Base-by-base conservation (phyloP, 2,113 vertebrate genomes). In the Hydrochoerus hydrochaeris region DNA sequence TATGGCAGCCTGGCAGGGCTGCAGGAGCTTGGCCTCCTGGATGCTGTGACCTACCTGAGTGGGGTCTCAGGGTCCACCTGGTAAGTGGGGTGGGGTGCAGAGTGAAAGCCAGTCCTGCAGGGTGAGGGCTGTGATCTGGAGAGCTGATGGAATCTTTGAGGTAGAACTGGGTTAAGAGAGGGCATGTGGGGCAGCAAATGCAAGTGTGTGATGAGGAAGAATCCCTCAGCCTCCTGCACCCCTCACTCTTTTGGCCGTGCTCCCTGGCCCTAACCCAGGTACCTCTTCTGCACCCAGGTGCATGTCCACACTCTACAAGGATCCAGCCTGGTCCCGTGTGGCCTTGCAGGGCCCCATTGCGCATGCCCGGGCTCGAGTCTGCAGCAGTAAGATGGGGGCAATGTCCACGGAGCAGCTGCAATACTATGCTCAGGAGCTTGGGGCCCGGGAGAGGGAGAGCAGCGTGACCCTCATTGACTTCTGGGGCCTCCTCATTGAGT, bases 51-150 rank as follows among this genome's bases (percentile, higher is more conserved):
- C 0, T 99, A 99, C 93, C 96, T 99, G 35, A 98, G 98, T 6
- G 99, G 98, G 4, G 98, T 99, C 88, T 99, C 99, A 77, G 99
- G 99, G 49, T 99, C 99, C n/a, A 99, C 99, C 30, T 99, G 99
- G 99, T 99, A 97, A 96, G 99, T 63, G 62, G 41, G 54, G 52
- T 41, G 19, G 75, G 58, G 14, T 24, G 49, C 38, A 65, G 85
- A 83, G 54, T 46, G 52, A 85, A 89, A 28, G 44, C 65, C 71
- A 87, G 35, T 62, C 49, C 41, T 62, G 24, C 28, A 77, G 44
- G 49, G 17, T 65, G 4, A 52, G n/a, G 9, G 49, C 9, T 11
- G 2, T 73, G 49, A 14, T 46, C n/a, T 57, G 13, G 87, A 60
- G 65, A 67, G n/a, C 19, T 52, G 58, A 24, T 32, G 28, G 82